Evolutionary conservation across 2,888 invertebrate species (phyloP), one percentile per base, ranked within the genome.

Genomic region (Drosophila formosana): DNA sequence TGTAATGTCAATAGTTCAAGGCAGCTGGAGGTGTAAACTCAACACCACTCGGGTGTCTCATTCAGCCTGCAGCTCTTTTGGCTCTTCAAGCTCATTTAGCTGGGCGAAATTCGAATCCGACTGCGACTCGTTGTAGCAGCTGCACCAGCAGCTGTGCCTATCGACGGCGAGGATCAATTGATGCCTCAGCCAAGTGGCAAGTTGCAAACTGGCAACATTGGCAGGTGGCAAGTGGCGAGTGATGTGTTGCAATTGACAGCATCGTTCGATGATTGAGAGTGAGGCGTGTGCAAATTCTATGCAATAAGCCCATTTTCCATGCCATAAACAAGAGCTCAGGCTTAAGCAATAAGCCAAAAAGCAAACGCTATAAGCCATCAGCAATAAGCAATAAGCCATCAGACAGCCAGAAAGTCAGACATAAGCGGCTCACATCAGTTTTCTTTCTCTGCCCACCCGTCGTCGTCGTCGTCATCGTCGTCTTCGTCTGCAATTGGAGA

Each of bases 1-100:
- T 52, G 51, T 66, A 74, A 79, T 79, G 82, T 67, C 82, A 79
- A 85, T 72, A 66, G 82, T 82, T 83, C 82, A 83, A 83, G 82
- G 88, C 82, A 69, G 37, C 37, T 23, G 43, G 53, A 66, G 69
- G 68, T 81, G 66, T 75, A 45, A 67, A 57, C 69, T 46, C 49
- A 52, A 66, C 63, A 65, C 65, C 78, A 66, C 26, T 63, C 49
- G 49, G 34, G 45, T 39, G 37, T 79, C 50, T 57, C 51, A 50
- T 18, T 58, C 32, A 26, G 30, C 39, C 39, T 46, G 23, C 34
- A 18, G 41, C 7, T 37, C 57, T 37, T 34, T 39, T 23, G 39
- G 23, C 28, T 49, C 23, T 60, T n/a, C 41, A 13, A 28, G 52
- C 43, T 41, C 25, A 39, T 39, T 58, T 2, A 47, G 47, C 26